These are phyloP conservation scores for Cephus runcator DNA, from an alignment of 2,888 invertebrate species.

Conservation along the genomic window DNA sequence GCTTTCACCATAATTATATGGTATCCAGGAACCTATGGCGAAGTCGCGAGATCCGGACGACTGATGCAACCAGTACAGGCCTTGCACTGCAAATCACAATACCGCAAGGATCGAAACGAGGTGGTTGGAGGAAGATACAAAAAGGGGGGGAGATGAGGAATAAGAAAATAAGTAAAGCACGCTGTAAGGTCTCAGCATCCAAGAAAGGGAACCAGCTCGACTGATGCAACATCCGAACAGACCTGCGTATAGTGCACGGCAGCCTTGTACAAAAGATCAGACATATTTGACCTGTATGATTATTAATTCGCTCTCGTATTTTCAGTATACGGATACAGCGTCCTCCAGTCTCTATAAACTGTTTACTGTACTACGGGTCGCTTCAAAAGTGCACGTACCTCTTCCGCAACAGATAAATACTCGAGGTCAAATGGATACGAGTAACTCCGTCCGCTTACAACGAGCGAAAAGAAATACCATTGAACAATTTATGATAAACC, in stretches of 20 bases:
- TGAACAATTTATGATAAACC: too few relatives aligned
- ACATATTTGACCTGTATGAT: too few relatives aligned
- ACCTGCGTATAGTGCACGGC: background rate
- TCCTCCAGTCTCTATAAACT: too few relatives aligned
- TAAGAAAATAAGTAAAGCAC: constrained; percentile 14
- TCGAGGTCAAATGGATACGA: too few relatives aligned
- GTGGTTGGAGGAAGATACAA: constrained; percentile 2
- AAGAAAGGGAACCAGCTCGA: background rate
- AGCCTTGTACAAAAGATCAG: background rate
- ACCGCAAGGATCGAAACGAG: constrained; percentile 24
- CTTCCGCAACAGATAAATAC: too few relatives aligned
- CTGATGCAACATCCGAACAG: background rate
- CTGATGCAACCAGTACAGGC: constrained; percentile 52
- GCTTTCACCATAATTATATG: constrained; percentile 59
- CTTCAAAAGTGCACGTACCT: too few relatives aligned
- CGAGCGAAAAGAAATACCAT: too few relatives aligned
- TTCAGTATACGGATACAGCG: too few relatives aligned
- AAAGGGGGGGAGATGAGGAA: constrained; percentile 9
- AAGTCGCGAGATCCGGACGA: constrained; percentile 17
- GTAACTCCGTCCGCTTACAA: too few relatives aligned
- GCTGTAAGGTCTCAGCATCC: background rate
- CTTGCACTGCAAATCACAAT: constrained; percentile 50
- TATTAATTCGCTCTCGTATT: too few relatives aligned
- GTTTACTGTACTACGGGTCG: too few relatives aligned
- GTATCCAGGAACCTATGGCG: constrained; percentile 28